Conservation (phyloP, 2,797 vertebrate species). For the Enteromius afrohamiltoni region DNA sequence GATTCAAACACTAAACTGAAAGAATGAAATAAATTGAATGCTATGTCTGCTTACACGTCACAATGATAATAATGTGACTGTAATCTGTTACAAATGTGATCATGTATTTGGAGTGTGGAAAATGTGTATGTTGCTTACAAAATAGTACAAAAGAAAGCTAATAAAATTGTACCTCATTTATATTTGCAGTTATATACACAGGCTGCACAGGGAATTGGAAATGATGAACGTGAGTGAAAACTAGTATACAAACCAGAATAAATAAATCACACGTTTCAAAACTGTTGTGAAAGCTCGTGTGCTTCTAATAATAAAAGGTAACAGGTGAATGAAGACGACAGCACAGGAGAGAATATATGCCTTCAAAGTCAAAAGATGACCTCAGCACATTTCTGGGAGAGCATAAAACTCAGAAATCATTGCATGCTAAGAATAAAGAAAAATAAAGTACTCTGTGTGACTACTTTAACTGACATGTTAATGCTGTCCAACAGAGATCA, state of each 20-base stretch:
- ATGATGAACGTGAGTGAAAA: background rate
- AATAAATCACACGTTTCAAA: background rate
- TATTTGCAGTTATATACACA: background rate
- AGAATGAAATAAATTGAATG: background rate
- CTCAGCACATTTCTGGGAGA: background rate
- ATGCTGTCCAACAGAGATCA: background rate
- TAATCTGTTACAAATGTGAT: background rate
- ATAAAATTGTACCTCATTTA: background rate
- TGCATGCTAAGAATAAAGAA: background rate
- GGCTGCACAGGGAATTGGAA: background rate
- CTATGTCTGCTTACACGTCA: background rate
- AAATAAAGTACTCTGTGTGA: background rate
- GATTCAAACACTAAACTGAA: background rate
- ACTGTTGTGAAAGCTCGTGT: background rate
- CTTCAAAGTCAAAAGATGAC: background rate
- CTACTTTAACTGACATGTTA: background rate
- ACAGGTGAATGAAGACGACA: background rate
- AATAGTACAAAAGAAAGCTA: background rate
- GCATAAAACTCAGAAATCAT: background rate
- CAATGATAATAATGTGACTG: background rate
- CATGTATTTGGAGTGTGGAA: background rate
- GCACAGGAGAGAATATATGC: background rate
- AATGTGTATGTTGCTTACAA: background rate
- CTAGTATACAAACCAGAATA: background rate
- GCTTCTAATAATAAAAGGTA: background rate